Conservation (phyloP, 1,140 invertebrate species). For the Macrotrachela quadricornifera region DNA sequence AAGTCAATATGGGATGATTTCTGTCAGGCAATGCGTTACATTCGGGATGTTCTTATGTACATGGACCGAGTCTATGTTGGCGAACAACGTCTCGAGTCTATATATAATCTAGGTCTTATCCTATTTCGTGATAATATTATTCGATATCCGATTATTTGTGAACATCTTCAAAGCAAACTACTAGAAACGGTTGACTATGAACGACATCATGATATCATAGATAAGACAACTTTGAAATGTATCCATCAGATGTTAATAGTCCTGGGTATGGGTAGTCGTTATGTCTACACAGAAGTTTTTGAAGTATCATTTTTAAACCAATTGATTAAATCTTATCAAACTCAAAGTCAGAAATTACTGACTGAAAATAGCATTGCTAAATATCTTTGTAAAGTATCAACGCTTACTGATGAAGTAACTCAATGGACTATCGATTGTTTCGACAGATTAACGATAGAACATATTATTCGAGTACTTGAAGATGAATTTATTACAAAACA, state of each 20-base stretch:
- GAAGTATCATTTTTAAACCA: slow-evolving; percentile 80
- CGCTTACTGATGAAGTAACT: slow-evolving; percentile 84
- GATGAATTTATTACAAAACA: slow-evolving; percentile 88
- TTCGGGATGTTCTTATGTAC: slow-evolving; percentile 98
- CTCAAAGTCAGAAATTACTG: slow-evolving; percentile 95
- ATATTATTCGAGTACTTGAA: slow-evolving; percentile 48
- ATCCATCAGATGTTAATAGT: slow-evolving; percentile 97
- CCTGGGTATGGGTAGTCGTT: slow-evolving; percentile 72
- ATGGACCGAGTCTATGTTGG: slow-evolving; percentile 99
- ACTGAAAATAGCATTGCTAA: slow-evolving; percentile 93
- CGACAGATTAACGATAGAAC: slow-evolving; percentile 78
- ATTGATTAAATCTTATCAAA: slow-evolving; percentile 12
- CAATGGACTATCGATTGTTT: slow-evolving; percentile 91
- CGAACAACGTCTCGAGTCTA: slow-evolving; percentile 81
- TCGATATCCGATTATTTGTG: slow-evolving; percentile 69
- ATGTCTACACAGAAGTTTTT: slow-evolving; percentile 96
- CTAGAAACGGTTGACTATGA: slow-evolving; percentile 85
- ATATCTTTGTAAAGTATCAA: slow-evolving; percentile 94
- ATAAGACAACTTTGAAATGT: slow-evolving; percentile 66
- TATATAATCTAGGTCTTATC: slow-evolving; percentile 91
- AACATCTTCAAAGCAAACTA: slow-evolving; percentile 74
- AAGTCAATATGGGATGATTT: too few species aligned
- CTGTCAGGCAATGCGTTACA: too few species aligned
- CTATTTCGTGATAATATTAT: slow-evolving; percentile 96
- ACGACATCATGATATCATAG: slow-evolving; percentile 79